phyloP scores from a whole-genome alignment of 1,140 invertebrate species.

The Trinorchestia longiramus region DNA sequence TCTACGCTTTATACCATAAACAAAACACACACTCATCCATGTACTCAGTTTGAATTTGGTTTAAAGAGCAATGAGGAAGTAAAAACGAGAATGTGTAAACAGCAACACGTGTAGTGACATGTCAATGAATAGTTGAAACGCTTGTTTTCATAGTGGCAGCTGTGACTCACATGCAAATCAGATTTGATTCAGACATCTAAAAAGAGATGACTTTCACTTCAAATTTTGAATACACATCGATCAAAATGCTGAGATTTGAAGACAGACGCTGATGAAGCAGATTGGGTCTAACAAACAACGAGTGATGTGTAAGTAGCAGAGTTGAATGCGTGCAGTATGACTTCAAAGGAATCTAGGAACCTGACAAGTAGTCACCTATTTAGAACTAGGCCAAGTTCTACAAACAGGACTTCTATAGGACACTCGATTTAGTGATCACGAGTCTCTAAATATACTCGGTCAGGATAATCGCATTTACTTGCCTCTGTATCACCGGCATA shows the following conservation, averaged over 20 bases:
- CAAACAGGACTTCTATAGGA: background rate
- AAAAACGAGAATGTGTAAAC: background rate
- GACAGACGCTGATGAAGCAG: background rate
- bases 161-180: background rate
- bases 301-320: background rate
- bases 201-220: background rate
- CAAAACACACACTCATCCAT: background rate
- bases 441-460: background rate
- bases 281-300: background rate
- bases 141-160: background rate
- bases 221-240: background rate
- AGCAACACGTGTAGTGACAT: background rate
- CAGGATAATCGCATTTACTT: background rate
- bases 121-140: background rate
- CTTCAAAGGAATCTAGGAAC: background rate
- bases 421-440: background rate
- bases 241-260: background rate
- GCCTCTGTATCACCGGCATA: background rate
- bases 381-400: background rate
- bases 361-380: background rate
- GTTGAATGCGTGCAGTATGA: background rate
- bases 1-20: background rate
- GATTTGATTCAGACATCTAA: background rate
- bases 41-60: background rate
- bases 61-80: background rate